Percentiles rank a stretch among this genome's conserved stretches.
Evolutionary conservation across 2,113 vertebrate genomes (phyloP).

Genomic region (Bos taurus): ARS-UCD2.0 NC_037339.1:5266001-5266500

Average conservation of each 20-base stretch:
- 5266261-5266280: not conserved
- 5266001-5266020: not conserved
- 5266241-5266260: not conserved
- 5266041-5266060: not conserved
- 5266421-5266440: slow-evolving; percentile 3
- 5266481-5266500: not conserved
- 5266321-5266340: not conserved
- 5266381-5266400: not conserved
- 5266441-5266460: not conserved
- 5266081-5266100: not conserved
- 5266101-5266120: not conserved
- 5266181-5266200: not conserved
- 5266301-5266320: not conserved
- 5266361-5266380: not conserved
- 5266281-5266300: not conserved
- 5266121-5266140: not conserved
- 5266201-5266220: not conserved
- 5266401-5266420: not conserved
- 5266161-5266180: not conserved
- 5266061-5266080: not conserved
- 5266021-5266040: not conserved
- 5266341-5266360: not conserved
- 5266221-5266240: slow-evolving; percentile 33
- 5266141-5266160: not conserved
- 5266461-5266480: not conserved